Base-by-base conservation (phyloP, 2,797 vertebrate genomes). In the Echiichthys vipera region DNA sequence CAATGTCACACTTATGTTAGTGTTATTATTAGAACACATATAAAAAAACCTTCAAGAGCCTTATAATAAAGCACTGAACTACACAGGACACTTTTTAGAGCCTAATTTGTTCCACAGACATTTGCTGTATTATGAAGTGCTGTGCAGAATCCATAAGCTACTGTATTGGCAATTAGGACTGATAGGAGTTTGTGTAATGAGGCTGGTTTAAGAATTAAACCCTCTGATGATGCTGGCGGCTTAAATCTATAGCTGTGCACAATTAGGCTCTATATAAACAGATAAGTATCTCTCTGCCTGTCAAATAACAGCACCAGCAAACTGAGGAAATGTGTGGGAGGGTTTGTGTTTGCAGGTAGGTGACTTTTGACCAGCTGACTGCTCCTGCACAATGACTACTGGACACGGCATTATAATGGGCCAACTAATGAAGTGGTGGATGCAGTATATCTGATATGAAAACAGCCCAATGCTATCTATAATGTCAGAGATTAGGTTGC, bases 181-280 rank as follows among this genome's bases (percentile, higher is more conserved):
- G 76, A 67, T 82, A 58, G 62, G 70, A 80, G 74, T 81, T 70
- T 79, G 74, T 77, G 79, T 86, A 89, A 89, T 84, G 78, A 85
- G 72, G 76, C 78, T 72, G 70, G 70, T 82, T 85, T 82, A 84
- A 84, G 70, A 81, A 77, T 70, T 82, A 81, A 87, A 86, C 74
- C 77, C 71, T 78, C 47, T 69, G 73, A 81, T 74, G 70, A 66
- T 50, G 39, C 68, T 34, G 59, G 57, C 68, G 71, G 68, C 76
- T 83, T 77, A 78, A 82, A 83, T 89, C 78, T 74, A 85, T 80
- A 74, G 78, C 77, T 30, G 71, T 58, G 76, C 71, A 64, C 81
- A 89, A 90, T 86, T 75, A 84, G 79, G 14, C 63, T 15, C 55
- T 65, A 72, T 82, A 68, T 63, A 59, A 77, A 85, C 74, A 78